These are phyloP conservation scores for Dicyrtoma fusca DNA, from an alignment of 2,888 invertebrate genomes.

Conservation along the genomic window DNA sequence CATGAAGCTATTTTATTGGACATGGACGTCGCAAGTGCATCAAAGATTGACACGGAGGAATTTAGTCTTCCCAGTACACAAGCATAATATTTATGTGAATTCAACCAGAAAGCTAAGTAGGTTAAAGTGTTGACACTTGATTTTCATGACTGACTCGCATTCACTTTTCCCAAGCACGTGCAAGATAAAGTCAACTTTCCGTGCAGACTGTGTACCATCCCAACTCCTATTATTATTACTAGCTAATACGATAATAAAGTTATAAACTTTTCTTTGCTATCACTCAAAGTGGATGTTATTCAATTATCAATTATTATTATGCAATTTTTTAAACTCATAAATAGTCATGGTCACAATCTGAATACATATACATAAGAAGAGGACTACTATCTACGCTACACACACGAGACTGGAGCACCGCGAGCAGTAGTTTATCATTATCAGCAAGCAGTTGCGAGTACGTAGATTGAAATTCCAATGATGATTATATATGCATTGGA, in stretches of 20 bases:
- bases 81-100: not conserved
- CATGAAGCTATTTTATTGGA: not conserved
- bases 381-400: no score
- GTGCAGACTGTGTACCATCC: not conserved
- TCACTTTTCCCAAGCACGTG: slow-evolving; percentile 25
- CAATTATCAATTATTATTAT: slow-evolving; percentile 10
- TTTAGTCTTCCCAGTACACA: not conserved
- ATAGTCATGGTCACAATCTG: slow-evolving; percentile 9
- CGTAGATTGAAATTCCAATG: no score
- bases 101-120: slow-evolving; percentile 19
- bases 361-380: no score
- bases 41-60: not conserved
- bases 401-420: no score
- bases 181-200: slow-evolving; percentile 18
- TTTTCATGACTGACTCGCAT: not conserved
- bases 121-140: slow-evolving; percentile 11
- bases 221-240: not conserved
- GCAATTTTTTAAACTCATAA: slow-evolving; percentile 5
- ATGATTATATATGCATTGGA: no score
- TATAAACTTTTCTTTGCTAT: not conserved
- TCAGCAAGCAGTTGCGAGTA: no score
- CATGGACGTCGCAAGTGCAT: slow-evolving; percentile 2
- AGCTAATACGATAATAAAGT: no score
- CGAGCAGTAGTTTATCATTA: no score
- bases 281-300: no score